A percentile compares a stretch with the other conserved stretches of the same genome.
phyloP scores from a whole-genome alignment of 2,797 vertebrate genomes.

The Microhierax caerulescens region DNA sequence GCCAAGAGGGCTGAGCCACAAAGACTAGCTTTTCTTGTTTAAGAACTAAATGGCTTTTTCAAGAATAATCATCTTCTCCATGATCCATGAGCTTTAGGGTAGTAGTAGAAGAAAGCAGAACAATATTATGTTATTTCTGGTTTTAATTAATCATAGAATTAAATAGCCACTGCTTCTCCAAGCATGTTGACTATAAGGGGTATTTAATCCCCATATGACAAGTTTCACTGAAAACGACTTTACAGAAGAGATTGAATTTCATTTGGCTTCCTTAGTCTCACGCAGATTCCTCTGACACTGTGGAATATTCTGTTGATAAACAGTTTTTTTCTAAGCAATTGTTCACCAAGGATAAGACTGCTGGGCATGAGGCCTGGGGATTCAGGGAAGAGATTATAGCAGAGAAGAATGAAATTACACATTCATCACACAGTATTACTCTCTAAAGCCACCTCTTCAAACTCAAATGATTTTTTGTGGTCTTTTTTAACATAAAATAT shows the following conservation, averaged over 20 bases:
- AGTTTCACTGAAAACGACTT: background rate
- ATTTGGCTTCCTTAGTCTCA: background rate
- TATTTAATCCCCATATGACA: background rate
- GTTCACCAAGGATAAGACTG: background rate
- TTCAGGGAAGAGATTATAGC: background rate
- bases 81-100: conserved; percentile 3
- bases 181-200: background rate
- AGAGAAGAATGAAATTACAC: background rate
- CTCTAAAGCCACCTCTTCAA: background rate
- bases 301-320: background rate
- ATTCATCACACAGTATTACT: background rate
- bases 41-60: conserved; percentile 6
- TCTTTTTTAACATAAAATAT: background rate
- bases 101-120: background rate
- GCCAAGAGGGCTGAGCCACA: background rate
- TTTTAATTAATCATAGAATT: conserved; percentile 37
- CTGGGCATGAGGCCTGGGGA: background rate
- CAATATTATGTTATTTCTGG: background rate
- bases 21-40: background rate
- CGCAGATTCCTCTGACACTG: background rate
- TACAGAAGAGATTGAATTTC: background rate
- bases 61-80: background rate
- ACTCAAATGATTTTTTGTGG: background rate
- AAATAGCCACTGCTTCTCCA: background rate
- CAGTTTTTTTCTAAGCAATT: background rate